Base-by-base conservation (phyloP, 2,113 vertebrate species). In the Phaethornis superciliosus region DNA sequence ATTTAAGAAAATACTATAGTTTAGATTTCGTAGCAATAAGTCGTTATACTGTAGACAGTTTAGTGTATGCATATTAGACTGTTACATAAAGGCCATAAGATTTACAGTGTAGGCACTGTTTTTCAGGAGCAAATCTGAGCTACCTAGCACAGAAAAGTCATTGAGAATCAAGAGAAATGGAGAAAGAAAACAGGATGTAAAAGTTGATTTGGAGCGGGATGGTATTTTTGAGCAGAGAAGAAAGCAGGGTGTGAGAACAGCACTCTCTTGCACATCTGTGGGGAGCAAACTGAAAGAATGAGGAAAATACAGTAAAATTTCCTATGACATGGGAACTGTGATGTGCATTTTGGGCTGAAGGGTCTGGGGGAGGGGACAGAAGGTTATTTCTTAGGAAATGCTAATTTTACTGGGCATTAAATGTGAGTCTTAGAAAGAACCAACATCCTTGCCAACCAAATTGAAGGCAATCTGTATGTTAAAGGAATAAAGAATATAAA, bases 401-500 rank as follows among this genome's bases (percentile, higher is more conserved):
- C 26, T 81, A 6, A 14, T 67, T 78, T 78, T 76, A 60, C 32
- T 76, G 28, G 21, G 32, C 78, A 49, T 56, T 89, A 56, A 88
- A 74, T 63, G 32, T 79, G 55, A 86, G 30, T 28, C 18, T 83
- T 47, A 30, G 49, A 56, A 26, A 90, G 69, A 81, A 56, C 44
- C 1, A 4, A 28, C 54, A 65, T 71, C 30, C 44, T 46, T 65
- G 18, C 37, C n/a, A 78, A 84, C 27, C 30, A 40, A 93, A 89
- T 93, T 88, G 90, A 81, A 94, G 30, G 37, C 76, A 92, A 71
- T 88, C 83, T 80, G 42, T 88, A n/a, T 15, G 9, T 88, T 92
- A 90, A 90, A 85, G 71, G 80, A 94, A 49, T 82, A 5, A 32
- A 80, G 85, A 95, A 86, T 90, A 92, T 64, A 93, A 95, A 93